These are phyloP conservation scores for Brachionus rotundiformis DNA, from an alignment of 1,140 invertebrate species.

Conservation along the genomic window DNA sequence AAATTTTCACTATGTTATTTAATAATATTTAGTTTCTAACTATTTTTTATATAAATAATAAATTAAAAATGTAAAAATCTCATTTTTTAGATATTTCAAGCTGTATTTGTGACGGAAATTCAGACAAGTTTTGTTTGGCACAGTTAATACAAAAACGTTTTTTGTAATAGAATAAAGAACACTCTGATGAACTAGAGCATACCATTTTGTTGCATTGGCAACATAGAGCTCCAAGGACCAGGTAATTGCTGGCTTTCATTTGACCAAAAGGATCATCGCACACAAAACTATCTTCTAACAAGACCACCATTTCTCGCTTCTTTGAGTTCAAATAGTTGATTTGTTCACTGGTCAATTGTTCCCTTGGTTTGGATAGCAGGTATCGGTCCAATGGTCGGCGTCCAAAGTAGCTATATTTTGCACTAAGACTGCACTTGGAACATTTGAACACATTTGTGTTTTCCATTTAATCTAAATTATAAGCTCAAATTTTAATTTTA, in stretches of 20 bases:
- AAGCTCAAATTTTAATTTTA: no score
- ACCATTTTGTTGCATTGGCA: constrained; percentile 15
- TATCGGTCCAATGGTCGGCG: not conserved
- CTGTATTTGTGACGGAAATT: not conserved
- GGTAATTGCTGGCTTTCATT: constrained; percentile 1
- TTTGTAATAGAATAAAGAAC: constrained; percentile 23
- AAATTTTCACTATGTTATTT: no score
- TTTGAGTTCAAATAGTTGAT: constrained; percentile 14
- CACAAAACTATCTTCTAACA: constrained; percentile 27
- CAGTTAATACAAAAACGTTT: constrained; percentile 31
- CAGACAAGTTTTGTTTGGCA: not conserved
- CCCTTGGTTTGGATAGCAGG: not conserved
- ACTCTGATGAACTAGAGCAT: constrained; percentile 11
- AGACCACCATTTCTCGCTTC: not conserved
- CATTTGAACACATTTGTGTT: not conserved
- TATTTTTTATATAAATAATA: no score
- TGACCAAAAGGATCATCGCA: constrained; percentile 15
- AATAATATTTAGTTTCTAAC: no score
- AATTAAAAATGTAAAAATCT: no score
- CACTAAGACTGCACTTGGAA: not conserved
- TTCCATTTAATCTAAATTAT: not conserved
- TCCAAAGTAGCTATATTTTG: constrained; percentile 3
- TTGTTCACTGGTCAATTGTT: constrained; percentile 35
- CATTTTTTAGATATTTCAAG: constrained; percentile 20
- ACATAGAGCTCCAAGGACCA: not conserved